Base-by-base conservation (phyloP, 2,888 invertebrate genomes). In the Sarcophaga rosellei region DNA sequence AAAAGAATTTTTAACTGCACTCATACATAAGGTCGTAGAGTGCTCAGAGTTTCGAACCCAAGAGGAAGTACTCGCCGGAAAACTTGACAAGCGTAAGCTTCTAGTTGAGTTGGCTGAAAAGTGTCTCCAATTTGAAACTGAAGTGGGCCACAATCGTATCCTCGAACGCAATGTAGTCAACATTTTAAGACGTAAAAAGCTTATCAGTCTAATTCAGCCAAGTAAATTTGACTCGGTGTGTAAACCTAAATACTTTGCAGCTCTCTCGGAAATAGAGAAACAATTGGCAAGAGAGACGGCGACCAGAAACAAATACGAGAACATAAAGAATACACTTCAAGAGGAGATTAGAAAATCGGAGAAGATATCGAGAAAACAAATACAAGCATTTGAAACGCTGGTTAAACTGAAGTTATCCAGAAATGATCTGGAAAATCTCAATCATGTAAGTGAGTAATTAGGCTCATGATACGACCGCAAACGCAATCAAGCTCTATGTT, bases 101-200 rank as follows among this genome's bases (percentile, higher is more conserved):
- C 15, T 83, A 0, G 1, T 23, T 0, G 77, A 57, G 3, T 35
- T 92, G 0, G 65, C 75, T 1, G 10, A 61, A 0, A 63, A 72
- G 0, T 1, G 88, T 11, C 44, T 17, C 1, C 44, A 88, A 2
- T 68, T 81, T 0, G 84, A 88, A 53, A 10, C 11, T 88, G 1
- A 89, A 89, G 17, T 88, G 87, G 6, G 44, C 84, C 0, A 75
- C 86, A 0, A 53, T 53, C 5, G 15, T 78, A 0, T 88, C 23
- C 79, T 92, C 0, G 89, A 89, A 79, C 66, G 88, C 0, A 92
- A 91, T 61, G 69, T 89, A 3, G 59, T 76, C 2, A 91, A 92
- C 0, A 90, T 90, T 84, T 92, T 85, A 70, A 91, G 89, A 5
- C 90, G 91, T 0, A 82, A 82, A 45, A 88, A 57, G 85, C 88